Conservation (phyloP, 2,888 invertebrate species). For the Orgyia antiqua region DNA sequence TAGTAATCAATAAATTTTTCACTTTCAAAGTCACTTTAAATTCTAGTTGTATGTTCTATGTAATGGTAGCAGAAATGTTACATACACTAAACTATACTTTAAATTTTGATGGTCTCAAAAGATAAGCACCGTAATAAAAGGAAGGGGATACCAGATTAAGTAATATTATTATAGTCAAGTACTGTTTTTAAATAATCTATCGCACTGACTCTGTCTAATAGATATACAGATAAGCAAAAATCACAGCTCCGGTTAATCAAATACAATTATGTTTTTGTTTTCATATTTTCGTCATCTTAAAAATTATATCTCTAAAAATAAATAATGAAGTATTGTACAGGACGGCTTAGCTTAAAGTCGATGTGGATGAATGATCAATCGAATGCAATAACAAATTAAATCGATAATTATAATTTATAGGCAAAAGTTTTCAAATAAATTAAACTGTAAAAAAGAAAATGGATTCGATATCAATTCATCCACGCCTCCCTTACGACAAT, state of each 20-base stretch:
- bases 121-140: too few species aligned
- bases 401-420: too few species aligned
- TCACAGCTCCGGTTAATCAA: slow-evolving; percentile 78
- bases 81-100: too few species aligned
- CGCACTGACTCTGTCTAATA: slow-evolving; percentile 36
- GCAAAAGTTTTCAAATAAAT: too few species aligned
- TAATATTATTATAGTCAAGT: background rate
- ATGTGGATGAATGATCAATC: slow-evolving; percentile 39
- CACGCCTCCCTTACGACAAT: slow-evolving; percentile 52
- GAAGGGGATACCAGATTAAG: background rate
- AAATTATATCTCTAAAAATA: slow-evolving; percentile 66
- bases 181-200: slow-evolving; percentile 4
- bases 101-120: too few species aligned
- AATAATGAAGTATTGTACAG: slow-evolving; percentile 74
- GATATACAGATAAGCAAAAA: slow-evolving; percentile 70
- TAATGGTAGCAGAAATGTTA: too few species aligned
- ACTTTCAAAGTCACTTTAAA: too few species aligned
- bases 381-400: too few species aligned
- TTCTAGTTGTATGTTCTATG: too few species aligned
- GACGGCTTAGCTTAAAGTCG: slow-evolving; percentile 56
- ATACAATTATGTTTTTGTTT: slow-evolving; percentile 69
- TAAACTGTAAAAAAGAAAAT: too few species aligned
- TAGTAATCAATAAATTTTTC: too few species aligned
- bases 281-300: slow-evolving; percentile 56
- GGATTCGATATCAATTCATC: too few species aligned